phyloP scores from a whole-genome alignment of 2,113 vertebrate species.

The Gorilla gorilla region DNA sequence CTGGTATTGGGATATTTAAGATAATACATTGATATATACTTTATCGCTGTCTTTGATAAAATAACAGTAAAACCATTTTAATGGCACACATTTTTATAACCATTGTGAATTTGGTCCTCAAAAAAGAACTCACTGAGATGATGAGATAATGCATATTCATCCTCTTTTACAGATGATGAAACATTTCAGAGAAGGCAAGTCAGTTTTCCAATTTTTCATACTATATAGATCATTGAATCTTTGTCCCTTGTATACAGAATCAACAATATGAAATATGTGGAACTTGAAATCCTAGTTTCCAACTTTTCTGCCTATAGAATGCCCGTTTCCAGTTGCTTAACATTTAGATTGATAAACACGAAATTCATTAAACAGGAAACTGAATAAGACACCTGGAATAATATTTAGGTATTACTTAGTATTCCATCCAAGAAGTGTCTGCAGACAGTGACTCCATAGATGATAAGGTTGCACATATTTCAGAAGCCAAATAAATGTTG shows the following conservation, averaged over 20 bases:
- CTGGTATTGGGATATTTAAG: background rate
- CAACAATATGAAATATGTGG: background rate
- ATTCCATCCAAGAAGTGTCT: slow-evolving; percentile 70
- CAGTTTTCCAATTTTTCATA: background rate
- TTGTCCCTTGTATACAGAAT: background rate
- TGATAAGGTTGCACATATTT: background rate
- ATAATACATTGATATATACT: background rate
- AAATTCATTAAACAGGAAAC: slow-evolving; percentile 59
- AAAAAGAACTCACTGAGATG: background rate
- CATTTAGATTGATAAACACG: slow-evolving; percentile 45
- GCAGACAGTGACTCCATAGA: slow-evolving; percentile 53
- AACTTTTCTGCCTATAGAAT: slow-evolving; percentile 58
- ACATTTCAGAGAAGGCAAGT: background rate
- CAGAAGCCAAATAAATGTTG: background rate
- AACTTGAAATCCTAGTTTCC: slow-evolving; percentile 57
- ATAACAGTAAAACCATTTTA: background rate
- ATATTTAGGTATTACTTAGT: slow-evolving; percentile 69
- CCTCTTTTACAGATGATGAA: background rate
- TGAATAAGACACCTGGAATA: slow-evolving; percentile 64
- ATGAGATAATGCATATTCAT: background rate
- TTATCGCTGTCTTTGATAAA: background rate
- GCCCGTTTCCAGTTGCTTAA: slow-evolving; percentile 60
- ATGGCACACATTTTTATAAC: background rate
- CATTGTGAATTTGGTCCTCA: background rate
- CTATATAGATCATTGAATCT: background rate